Evolutionary conservation across 2,888 invertebrate species (phyloP).

Genomic region (Labia minor): DNA sequence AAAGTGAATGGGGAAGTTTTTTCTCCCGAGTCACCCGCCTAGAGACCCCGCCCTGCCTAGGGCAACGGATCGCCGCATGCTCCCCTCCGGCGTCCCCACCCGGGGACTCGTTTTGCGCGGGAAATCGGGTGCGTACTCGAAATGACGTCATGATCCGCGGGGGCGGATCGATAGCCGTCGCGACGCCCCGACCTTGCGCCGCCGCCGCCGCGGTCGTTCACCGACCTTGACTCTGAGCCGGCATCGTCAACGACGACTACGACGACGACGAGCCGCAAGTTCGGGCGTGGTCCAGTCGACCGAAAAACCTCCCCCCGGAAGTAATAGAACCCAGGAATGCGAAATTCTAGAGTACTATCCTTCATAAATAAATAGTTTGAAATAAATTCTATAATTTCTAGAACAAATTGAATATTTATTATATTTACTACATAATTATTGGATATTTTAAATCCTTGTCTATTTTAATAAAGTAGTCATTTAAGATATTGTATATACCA

Average conservation of each 20-base stretch:
- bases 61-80: neutral
- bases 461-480: no score
- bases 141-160: neutral
- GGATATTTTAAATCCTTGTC: no score
- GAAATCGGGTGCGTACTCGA: neutral
- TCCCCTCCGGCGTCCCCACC: neutral
- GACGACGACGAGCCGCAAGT: neutral
- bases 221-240: neutral
- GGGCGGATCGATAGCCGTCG: neutral
- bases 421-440: no score
- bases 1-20: no score
- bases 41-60: slow-evolving; percentile 2
- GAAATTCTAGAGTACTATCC: no score
- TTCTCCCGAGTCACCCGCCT: no score
- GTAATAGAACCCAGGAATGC: no score
- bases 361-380: no score
- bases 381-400: no score
- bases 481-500: no score
- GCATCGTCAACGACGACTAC: neutral
- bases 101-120: neutral
- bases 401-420: no score
- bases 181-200: slow-evolving; percentile 14
- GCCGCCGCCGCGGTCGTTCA: neutral
- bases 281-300: neutral
- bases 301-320: neutral